These are phyloP conservation scores for Aegotheles bennettii DNA, from an alignment of 2,113 vertebrate species.

Conservation along the genomic window DNA sequence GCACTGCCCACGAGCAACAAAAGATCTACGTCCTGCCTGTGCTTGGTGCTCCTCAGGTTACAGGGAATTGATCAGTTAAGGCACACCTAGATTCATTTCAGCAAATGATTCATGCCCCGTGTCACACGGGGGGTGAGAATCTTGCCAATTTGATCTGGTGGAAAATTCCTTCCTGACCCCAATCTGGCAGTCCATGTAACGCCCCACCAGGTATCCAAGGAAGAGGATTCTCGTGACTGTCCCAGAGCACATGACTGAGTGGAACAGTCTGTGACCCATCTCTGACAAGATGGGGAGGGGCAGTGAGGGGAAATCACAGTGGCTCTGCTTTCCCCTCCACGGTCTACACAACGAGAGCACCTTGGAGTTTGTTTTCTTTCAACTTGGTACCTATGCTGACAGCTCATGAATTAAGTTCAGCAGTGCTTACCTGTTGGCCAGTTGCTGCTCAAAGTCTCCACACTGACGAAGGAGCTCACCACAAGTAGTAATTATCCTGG, in stretches of 20 bases:
- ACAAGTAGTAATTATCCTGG: conserved; percentile 80
- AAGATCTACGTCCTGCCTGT: neutral
- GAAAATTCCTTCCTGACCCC: conserved; percentile 26
- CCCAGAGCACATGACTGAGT: neutral
- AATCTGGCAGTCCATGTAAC: neutral
- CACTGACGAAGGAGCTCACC: conserved; percentile 81
- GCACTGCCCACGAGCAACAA: neutral
- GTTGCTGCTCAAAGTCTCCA: conserved; percentile 82
- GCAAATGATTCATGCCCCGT: neutral
- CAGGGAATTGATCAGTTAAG: neutral
- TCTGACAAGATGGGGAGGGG: neutral
- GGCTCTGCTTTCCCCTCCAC: neutral
- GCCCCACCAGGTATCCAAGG: neutral
- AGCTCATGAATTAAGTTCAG: neutral
- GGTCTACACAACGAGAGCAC: neutral
- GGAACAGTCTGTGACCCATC: neutral
- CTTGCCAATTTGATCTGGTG: neutral
- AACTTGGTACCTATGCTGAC: neutral
- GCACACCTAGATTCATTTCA: neutral
- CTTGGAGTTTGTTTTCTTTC: neutral
- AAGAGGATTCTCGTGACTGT: neutral
- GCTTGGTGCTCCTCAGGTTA: neutral
- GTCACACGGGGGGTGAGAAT: neutral
- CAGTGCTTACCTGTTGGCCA: conserved; percentile 75
- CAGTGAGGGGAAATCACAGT: neutral